phyloP scores from a whole-genome alignment of 1,140 invertebrate species.

The Drosophila ogumai region DNA sequence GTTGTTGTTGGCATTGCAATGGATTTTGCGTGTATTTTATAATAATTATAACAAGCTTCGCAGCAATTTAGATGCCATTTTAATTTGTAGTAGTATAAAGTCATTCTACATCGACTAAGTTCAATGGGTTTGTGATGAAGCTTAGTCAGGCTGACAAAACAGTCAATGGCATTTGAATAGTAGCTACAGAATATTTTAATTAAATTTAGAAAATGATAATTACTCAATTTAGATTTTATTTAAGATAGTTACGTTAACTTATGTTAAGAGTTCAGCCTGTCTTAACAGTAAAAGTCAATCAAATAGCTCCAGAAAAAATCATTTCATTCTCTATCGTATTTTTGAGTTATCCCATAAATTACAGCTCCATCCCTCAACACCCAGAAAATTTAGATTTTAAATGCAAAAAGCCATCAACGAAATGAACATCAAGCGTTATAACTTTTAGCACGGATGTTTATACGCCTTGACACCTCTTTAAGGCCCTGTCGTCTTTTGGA shows the following conservation, averaged over 20 bases:
- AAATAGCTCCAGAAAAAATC: not conserved
- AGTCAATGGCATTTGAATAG: not conserved
- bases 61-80: slow-evolving; percentile 64
- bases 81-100: slow-evolving; percentile 22
- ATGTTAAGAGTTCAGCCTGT: not conserved
- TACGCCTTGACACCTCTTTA: slow-evolving; percentile 40
- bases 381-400: not conserved
- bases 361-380: slow-evolving; percentile 10
- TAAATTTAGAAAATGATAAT: not conserved
- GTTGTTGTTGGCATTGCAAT: slow-evolving; percentile 43
- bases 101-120: slow-evolving; percentile 29
- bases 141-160: slow-evolving; percentile 11
- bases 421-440: slow-evolving; percentile 37
- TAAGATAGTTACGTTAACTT: not conserved
- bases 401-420: slow-evolving; percentile 18
- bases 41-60: slow-evolving; percentile 73
- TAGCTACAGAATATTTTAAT: not conserved
- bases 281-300: not conserved
- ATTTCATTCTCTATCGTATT: not conserved
- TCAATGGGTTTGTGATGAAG: slow-evolving; percentile 19
- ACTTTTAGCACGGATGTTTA: slow-evolving; percentile 47
- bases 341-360: slow-evolving; percentile 24
- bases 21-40: slow-evolving; percentile 60
- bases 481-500: slow-evolving; percentile 6
- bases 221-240: not conserved